Base-by-base conservation (phyloP, 2,113 vertebrate genomes). In the Deroptyus accipitrinus region DNA sequence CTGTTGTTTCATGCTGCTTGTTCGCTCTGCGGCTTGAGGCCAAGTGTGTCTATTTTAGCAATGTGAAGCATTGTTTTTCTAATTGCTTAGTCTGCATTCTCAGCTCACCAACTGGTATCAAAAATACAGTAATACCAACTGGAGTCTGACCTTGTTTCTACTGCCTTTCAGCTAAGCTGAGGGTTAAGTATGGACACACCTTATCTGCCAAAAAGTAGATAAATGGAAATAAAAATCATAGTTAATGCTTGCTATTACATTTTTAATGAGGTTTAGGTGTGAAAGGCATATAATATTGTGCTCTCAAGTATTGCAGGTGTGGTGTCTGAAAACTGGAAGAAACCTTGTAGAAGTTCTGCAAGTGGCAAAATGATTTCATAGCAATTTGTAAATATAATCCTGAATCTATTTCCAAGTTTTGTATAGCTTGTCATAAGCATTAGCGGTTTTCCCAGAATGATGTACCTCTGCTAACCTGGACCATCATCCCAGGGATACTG, bases 1-100 rank as follows among this genome's bases (percentile, higher is more conserved):
- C 16, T 31, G 44, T 13, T 0, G 0, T 39, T 76, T 68, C 66
- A 6, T 57, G 79, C 62, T 82, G 63, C 46, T 75, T 9, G 3
- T 61, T 84, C 20, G 20, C 23, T 13, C 59, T 23, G 57, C 2
- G 25, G 18, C 70, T 85, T 8, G 17, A 64, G 66, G 78, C 28
- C 67, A 76, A 49, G 66, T 27, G 57, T 52, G 61, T 13, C 64
- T 55, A 4, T 61, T 88, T 62, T 20, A 89, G 59, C 64, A 41
- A 9, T 0, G 4, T 1, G 0, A 80, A 62, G 33, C 1, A 2
- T 16, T 77, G 4, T 85, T 96, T 86, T 77, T 27, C 76, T 64
- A 33, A 52, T 68, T 81, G 72, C 55, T 88, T 24, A 1, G 7
- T 30, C 63, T 55, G 42, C 83, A 61, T 11, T 75, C 85, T 79